Evolutionary conservation across 2,113 vertebrate genomes (phyloP), one percentile per base, ranked within the genome.

Genomic region (Anguilla japonica): DNA sequence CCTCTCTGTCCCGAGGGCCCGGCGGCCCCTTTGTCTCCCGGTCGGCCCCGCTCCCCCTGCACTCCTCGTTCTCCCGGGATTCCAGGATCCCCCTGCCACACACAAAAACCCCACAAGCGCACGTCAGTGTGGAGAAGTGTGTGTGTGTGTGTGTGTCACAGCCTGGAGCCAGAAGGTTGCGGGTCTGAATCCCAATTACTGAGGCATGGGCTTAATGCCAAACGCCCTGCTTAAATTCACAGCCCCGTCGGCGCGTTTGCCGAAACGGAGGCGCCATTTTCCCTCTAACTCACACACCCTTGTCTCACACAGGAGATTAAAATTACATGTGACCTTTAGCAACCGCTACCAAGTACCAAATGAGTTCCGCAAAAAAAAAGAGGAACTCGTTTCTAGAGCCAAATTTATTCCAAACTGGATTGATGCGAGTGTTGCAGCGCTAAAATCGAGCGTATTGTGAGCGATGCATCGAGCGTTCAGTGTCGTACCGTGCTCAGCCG

Each of bases 51-150:
- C 39, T 96, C 94, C 86, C 98, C 98, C 63, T 93, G 86, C 79
- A 95, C 97, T 85, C 98, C 98, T 83, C 96, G 95, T 90, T 96
- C 97, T 88, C 98, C 98, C 22, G 97, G 96, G 93, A 99, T 99
- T 83, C 98, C 98, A 40, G 97, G 97, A 90, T 99, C 98, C 78
- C 98, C 98, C 98, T 99, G 87, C 16, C 89, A 82, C 14, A 79
- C 63, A 84, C 34, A 34, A 34, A 34, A 86, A 86, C 16, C 13
- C 79, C 18, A 29, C 18, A 34, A 18, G n/a, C 56, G 5, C 3
- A 9, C 63, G 34, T 75, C n/a, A 75, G 60, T 15, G 18, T 60
- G 13, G 56, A 60, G 18, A 18, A 16, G 56, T 60, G 14, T 15
- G 56, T 8, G 43, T n/a, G n/a, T n/a, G n/a, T n/a, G n/a, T 34